Base-by-base conservation (phyloP, 2,797 vertebrate genomes). In the Helostoma temminkii region DNA sequence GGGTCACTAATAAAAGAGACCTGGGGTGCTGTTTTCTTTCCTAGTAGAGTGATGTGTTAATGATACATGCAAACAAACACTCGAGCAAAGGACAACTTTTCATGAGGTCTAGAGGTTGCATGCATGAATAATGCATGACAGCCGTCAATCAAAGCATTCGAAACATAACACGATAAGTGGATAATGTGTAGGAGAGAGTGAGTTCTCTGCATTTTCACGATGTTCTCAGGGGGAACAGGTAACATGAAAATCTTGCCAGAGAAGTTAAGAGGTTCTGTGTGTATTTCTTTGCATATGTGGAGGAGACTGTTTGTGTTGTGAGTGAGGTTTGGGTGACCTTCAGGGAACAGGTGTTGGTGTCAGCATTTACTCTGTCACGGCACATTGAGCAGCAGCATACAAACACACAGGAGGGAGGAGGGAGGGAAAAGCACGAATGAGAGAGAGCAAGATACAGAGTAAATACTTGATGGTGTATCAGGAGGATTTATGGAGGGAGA, bases 341-440 rank as follows among this genome's bases (percentile, higher is more conserved):
- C 79, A 62, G 77, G 84, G 89, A 91, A 86, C 89, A 91, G 86
- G 90, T 92, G 88, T 89, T 85, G 78, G 80, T 89, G 84, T 88
- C 84, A 86, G 86, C 78, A 63, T 89, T 91, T 88, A 91, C 87
- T 83, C 78, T 70, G 89, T 88, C 88, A 90, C 58, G 63, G 81
- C 74, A 76, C 85, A 89, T 79, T 86, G 83, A 91, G 80, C 88
- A 87, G 76, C 64, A 67, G 74, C 69, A 71, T 81, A 60, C 82
- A 91, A 88, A 91, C 78, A 89, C 79, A 55, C 79, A 65, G 21
- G 10, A 22, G 37, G 45, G 52, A 65, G 71, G 53, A 56, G 49
- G 60, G 45, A 67, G 30, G 15, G 2, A 49, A 42, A 5, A 28
- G 24, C 14, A 9, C 15, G 34, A 30, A 12, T 0, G 28, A 24